Conservation (phyloP, 2,888 invertebrate genomes). For the Agrenia bidenticulata region DNA sequence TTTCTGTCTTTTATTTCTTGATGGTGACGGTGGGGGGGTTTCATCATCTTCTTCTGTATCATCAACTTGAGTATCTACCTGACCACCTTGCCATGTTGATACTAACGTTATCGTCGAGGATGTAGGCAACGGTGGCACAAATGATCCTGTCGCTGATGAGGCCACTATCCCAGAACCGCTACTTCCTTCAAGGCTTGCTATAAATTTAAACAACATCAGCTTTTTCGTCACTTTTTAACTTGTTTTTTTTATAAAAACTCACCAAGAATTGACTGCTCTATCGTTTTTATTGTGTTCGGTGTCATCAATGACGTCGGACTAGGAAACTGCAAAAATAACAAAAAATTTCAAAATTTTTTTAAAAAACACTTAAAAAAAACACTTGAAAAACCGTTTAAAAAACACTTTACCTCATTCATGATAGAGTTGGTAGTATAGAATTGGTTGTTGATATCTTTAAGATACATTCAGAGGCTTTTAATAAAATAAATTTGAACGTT, state of each 20-base stretch:
- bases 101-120: constrained; percentile 23
- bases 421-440: constrained; percentile 1
- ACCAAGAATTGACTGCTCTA: constrained; percentile 41
- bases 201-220: background rate
- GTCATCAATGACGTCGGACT: constrained; percentile 26
- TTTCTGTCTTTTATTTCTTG: constrained; percentile 12
- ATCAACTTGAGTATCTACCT: constrained; percentile 30
- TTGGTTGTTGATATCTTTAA: too few relatives aligned
- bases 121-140: constrained; percentile 40
- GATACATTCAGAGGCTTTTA: too few relatives aligned
- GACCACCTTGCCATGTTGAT: constrained; percentile 48
- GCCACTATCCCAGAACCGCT: constrained; percentile 5
- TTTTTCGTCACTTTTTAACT: too few relatives aligned
- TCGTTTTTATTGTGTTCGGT: constrained; percentile 37
- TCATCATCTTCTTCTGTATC: constrained; percentile 14
- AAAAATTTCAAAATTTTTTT: too few relatives aligned
- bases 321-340: constrained; percentile 4
- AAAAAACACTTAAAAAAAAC: background rate
- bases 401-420: constrained; percentile 1
- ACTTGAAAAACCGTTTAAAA: too few relatives aligned
- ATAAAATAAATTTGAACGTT: too few relatives aligned
- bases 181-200: constrained; percentile 18
- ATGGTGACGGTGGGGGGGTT: too few relatives aligned
- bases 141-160: constrained; percentile 27
- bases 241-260: constrained; percentile 5